Conservation (phyloP, 2,888 invertebrate species). For the Xylophagus ater region DNA sequence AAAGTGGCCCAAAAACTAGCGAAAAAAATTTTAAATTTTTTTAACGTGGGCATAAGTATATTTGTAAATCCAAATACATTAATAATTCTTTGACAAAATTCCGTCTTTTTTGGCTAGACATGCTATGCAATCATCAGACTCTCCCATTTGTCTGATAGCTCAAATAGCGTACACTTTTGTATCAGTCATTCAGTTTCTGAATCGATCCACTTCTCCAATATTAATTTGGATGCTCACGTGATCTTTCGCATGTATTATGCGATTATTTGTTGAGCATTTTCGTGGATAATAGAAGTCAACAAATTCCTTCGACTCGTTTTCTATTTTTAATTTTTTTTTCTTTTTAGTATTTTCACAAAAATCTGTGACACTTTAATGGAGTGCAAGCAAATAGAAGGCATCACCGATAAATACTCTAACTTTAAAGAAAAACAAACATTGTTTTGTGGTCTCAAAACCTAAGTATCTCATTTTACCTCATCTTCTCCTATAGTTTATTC, state of each 20-base stretch:
- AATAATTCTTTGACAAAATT: conserved; percentile 58
- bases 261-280: conserved; percentile 98
- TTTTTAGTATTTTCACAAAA: too few species aligned
- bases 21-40: too few species aligned
- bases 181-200: conserved; percentile 84
- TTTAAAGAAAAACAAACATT: too few species aligned
- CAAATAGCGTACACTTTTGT: conserved; percentile 93
- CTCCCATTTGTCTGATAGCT: conserved; percentile 92
- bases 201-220: conserved; percentile 90
- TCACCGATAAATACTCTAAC: too few species aligned
- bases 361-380: too few species aligned
- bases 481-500: too few species aligned
- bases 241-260: conserved; percentile 97
- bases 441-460: too few species aligned
- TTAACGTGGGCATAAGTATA: too few species aligned
- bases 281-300: conserved; percentile 98
- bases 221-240: conserved; percentile 97
- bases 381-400: too few species aligned
- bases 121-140: conserved; percentile 94
- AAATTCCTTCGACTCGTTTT: conserved; percentile 97
- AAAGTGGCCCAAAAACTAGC: too few species aligned
- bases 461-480: too few species aligned
- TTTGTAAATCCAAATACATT: too few species aligned
- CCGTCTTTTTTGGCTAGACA: conserved; percentile 90
- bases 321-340: conserved; percentile 59